phyloP scores from a whole-genome alignment of 2,888 invertebrate genomes.

The Leptinotarsa haldemani region DNA sequence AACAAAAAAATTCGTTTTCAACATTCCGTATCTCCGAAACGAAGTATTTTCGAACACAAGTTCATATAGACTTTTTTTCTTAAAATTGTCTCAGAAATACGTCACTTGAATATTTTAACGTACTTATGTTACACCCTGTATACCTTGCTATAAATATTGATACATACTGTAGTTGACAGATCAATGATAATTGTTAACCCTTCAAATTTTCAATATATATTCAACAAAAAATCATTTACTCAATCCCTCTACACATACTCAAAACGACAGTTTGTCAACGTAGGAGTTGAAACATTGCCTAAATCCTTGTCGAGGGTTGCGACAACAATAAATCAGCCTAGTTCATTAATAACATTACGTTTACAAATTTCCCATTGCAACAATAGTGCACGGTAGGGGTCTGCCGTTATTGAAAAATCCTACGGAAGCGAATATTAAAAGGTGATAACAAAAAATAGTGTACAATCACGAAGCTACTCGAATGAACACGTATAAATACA shows the following conservation, averaged over 20 bases:
- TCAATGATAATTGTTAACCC: no score
- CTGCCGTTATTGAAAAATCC: constrained; percentile 22
- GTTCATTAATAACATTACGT: constrained; percentile 14
- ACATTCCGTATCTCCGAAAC: no score
- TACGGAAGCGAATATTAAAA: constrained; percentile 43
- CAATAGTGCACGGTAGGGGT: constrained; percentile 16
- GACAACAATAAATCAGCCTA: neutral
- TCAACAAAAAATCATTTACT: no score
- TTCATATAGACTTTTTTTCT: no score
- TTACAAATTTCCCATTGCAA: constrained; percentile 19
- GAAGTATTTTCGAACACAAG: no score
- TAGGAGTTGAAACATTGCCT: neutral
- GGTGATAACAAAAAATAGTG: constrained; percentile 52
- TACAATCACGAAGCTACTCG: constrained; percentile 47
- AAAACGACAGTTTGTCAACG: neutral
- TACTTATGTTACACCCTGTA: no score
- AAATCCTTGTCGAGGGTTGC: neutral
- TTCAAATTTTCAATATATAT: no score
- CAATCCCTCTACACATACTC: neutral
- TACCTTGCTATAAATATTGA: no score
- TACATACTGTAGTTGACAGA: no score
- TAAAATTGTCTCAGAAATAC: no score
- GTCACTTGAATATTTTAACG: no score
- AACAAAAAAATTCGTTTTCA: no score
- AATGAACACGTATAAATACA: constrained; percentile 59